Conservation (phyloP, 2,797 vertebrate species). For the Mionectes olivaceus region DNA sequence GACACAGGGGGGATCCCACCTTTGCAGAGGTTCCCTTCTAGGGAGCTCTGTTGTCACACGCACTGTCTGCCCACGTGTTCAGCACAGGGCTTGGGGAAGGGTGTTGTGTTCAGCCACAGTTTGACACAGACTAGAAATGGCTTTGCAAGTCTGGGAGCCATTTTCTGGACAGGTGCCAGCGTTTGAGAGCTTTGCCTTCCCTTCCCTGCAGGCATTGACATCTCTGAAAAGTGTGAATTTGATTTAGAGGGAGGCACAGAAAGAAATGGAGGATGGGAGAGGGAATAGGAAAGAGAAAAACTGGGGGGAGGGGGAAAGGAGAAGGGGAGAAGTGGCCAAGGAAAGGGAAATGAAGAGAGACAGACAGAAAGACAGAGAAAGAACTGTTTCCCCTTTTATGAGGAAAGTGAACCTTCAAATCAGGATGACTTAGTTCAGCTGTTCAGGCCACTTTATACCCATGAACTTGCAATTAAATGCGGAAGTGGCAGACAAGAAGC, state of each 20-base stretch:
- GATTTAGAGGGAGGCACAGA: not conserved
- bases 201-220: not conserved
- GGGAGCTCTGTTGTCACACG: not conserved
- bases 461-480: constrained; percentile 88
- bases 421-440: constrained; percentile 74
- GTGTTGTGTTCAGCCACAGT: not conserved
- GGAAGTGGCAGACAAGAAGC: constrained; percentile 87
- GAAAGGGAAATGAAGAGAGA: constrained; percentile 29
- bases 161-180: not conserved
- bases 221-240: not conserved
- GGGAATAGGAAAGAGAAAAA: not conserved
- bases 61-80: rapidly evolving
- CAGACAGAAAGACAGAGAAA: constrained; percentile 65
- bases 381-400: constrained; percentile 66
- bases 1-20: not conserved
- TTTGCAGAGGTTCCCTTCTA: not conserved
- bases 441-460: constrained; percentile 86
- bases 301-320: not conserved
- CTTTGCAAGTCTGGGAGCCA: not conserved
- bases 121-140: not conserved
- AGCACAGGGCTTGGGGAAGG: not conserved
- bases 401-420: constrained; percentile 60
- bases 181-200: not conserved
- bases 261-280: not conserved
- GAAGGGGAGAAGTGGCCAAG: not conserved